Percentiles rank a stretch among this genome's conserved stretches.
phyloP scores from a whole-genome alignment of 1,140 invertebrate species.

The Hesperophylax magnus region DNA sequence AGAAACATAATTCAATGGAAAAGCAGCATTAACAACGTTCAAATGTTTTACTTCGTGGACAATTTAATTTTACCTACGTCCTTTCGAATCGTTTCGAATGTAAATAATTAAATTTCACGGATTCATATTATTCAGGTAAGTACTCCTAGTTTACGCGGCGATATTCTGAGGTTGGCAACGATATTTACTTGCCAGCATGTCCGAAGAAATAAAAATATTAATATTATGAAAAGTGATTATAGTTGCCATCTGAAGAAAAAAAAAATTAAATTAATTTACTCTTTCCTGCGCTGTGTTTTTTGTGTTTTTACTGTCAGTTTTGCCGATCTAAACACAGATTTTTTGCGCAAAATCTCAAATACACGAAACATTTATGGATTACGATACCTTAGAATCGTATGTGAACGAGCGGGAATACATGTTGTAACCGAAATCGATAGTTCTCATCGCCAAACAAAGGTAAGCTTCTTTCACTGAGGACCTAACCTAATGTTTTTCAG shows the following conservation, averaged over 20 bases:
- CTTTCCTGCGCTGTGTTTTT: constrained; percentile 48
- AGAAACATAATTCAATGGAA: too few relatives aligned
- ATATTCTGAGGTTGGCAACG: constrained; percentile 1
- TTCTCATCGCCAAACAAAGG: constrained; percentile 59
- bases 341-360: constrained; percentile 32
- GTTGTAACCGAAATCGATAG: constrained; percentile 52
- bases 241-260: constrained; percentile 53
- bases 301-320: constrained; percentile 53
- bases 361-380: constrained; percentile 45
- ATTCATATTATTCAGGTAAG: too few relatives aligned
- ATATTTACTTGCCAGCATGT: constrained; percentile 20
- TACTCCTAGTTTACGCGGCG: background rate
- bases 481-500: constrained; percentile 69
- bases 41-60: too few relatives aligned
- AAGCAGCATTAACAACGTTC: too few relatives aligned
- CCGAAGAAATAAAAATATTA: constrained; percentile 40
- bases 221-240: constrained; percentile 51
- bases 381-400: constrained; percentile 36
- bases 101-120: too few relatives aligned
- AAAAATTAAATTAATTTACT: constrained; percentile 51
- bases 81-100: too few relatives aligned
- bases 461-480: constrained; percentile 69
- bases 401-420: constrained; percentile 43
- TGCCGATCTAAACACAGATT: constrained; percentile 47
- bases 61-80: too few relatives aligned